Evolutionary conservation across 2,113 vertebrate genomes (phyloP), one percentile per base, ranked within the genome.

Genomic region (Stomatorhinus ivindoensis): DNA sequence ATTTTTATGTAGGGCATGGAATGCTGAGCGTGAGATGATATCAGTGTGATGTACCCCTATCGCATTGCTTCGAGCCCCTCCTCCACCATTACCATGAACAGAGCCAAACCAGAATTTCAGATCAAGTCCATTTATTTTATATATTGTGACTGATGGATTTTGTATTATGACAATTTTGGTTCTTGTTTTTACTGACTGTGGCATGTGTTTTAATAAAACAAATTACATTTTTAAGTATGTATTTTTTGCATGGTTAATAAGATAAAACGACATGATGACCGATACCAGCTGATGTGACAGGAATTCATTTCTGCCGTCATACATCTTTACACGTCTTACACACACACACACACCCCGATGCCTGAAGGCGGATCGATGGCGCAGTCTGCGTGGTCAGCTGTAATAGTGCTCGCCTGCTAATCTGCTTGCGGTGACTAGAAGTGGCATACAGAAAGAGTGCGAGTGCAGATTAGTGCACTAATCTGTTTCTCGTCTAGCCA

Each of bases 121-220:
- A 55, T n/a, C 73, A 69, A 69, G 73, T 42, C 17, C 35, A 80
- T 88, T 83, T 42, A 73, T 90, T 91, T 91, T 91, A 84, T 83
- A 88, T 88, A 91, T 86, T 88, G 51, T 13, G 50, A 69, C 76
- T 19, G 1, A 84, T 91, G 89, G 87, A 86, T 89, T 91, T 91
- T 91, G 80, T 92, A 89, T 91, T 89, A 88, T 83, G 82, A 87
- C 73, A 39, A 44, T 89, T 86, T 90, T 89, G 46, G 86, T 89
- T 85, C 39, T 88, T 90, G 91, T 92, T 94, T 94, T 90, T 91
- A 92, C 91, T 90, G 44, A 90, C 87, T 93, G 93, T 92, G 93
- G 92, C 94, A 94, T 94, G 91, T 91, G 91, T 91, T 93, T 88
- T 94, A 94, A 93, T 91, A 95, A 94, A 95, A 94, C 89, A 91